Conservation (phyloP, 2,797 vertebrate species). For the Acridotheres tristis region DNA sequence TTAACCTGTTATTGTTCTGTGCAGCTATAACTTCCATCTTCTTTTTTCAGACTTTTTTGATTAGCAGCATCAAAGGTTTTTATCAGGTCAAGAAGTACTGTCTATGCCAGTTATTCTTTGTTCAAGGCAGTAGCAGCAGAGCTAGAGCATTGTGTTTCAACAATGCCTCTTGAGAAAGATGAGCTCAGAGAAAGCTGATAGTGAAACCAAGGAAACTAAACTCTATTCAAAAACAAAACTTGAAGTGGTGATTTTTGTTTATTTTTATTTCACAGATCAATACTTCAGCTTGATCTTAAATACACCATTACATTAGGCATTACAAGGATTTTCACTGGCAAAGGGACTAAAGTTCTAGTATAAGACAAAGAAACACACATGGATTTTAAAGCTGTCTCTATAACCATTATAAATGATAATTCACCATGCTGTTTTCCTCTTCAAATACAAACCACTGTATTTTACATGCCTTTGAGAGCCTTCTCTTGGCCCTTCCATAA, state of each 20-base stretch:
- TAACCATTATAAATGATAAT: not conserved
- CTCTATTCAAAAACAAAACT: not conserved
- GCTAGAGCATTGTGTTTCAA: slow-evolving; percentile 34
- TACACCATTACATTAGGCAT: not conserved
- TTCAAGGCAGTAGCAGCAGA: slow-evolving; percentile 15
- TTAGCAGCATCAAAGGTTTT: slow-evolving; percentile 20
- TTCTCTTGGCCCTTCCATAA: not conserved
- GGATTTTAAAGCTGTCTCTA: not conserved
- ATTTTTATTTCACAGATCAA: not conserved
- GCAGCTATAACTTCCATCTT: not conserved
- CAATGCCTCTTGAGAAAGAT: slow-evolving; percentile 8
- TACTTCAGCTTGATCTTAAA: not conserved
- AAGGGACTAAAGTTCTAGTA: not conserved
- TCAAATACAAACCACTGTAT: not conserved
- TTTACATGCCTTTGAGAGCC: not conserved
- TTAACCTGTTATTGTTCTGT: not conserved
- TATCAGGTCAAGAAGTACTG: slow-evolving; percentile 19
- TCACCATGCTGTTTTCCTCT: not conserved
- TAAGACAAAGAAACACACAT: not conserved
- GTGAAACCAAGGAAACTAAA: slow-evolving; percentile 25
- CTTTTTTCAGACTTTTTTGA: slow-evolving; percentile 16
- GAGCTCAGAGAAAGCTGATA: slow-evolving; percentile 27
- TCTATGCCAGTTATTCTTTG: not conserved
- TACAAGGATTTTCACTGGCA: not conserved
- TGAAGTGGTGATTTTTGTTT: not conserved